Percentiles rank a stretch among this genome's conserved stretches.
Conservation (phyloP, 2,888 invertebrate species). For the Dynastes tityus region DNA sequence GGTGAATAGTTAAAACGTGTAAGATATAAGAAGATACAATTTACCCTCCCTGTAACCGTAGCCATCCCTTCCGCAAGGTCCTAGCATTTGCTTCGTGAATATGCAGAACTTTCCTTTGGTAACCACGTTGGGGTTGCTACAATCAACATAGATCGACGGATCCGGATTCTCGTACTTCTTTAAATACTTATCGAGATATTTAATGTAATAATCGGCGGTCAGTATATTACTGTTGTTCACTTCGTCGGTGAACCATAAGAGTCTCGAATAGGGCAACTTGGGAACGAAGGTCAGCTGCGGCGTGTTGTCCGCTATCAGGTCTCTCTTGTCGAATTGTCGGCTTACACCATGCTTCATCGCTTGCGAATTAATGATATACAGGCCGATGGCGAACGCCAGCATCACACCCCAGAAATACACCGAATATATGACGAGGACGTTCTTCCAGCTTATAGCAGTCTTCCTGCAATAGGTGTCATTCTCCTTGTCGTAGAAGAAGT, state of each 20-base stretch:
- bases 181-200: slow-evolving; percentile 40
- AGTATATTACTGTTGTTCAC: neutral
- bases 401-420: slow-evolving; percentile 9
- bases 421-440: neutral
- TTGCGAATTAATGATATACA: neutral
- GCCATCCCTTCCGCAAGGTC: slow-evolving; percentile 38
- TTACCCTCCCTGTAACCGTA: slow-evolving; percentile 37
- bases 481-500: slow-evolving; percentile 11
- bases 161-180: slow-evolving; percentile 38
- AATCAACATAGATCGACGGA: slow-evolving; percentile 43
- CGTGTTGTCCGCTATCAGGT: neutral
- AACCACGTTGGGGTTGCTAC: neutral
- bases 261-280: neutral
- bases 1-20: too few species aligned
- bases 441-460: slow-evolving; percentile 7
- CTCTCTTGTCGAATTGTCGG: slow-evolving; percentile 4
- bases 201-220: slow-evolving; percentile 13
- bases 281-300: slow-evolving; percentile 22
- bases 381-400: neutral
- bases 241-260: slow-evolving; percentile 22
- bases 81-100: slow-evolving; percentile 36
- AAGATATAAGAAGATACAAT: neutral
- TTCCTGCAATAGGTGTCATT: slow-evolving; percentile 26
- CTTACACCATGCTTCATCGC: neutral
- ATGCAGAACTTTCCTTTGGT: slow-evolving; percentile 34